Evolutionary conservation across 2,797 vertebrate species (phyloP), one percentile per base, ranked within the genome.

Genomic region (Microcaecilia unicolor): DNA sequence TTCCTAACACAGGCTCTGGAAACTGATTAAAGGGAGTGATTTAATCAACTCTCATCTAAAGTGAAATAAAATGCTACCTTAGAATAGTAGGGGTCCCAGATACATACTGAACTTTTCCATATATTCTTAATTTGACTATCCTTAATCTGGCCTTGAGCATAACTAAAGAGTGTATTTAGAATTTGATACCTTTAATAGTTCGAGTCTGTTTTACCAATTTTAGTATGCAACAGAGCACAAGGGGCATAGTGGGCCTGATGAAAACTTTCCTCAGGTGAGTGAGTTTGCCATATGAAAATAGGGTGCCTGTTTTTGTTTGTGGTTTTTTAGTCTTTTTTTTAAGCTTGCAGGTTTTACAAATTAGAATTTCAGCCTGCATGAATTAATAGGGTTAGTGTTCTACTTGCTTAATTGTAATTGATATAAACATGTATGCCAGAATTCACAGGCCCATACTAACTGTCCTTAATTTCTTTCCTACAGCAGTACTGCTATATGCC

Each of bases 401-500:
- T 78, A 81, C 80, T 90, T 89, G 88, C 78, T 72, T 77, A 81
- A 80, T 72, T 87, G 84, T 87, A 81, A 78, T 81, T 85, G 79
- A 80, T 84, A 79, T 90, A 85, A 90, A 89, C 74, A 82, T 89
- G 98, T 72, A 93, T 88, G 90, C 86, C 85, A 91, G 83, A 95
- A 96, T 93, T 93, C 90, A 93, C 91, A 90, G 93, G 93, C 93
- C 92, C 93, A 93, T 99, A 99, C 96, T 99, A 99, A 99, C 95
- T 99, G 93, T 99, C 92, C 94, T 97, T 97, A 99, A 99, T 99
- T 99, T 99, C 93, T 99, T 92, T 98, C 94, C 96, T 99, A 98
- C 96, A 99, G 96, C 96, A 98, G 96, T 99, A 98, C 95, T 98
- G 96, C 94, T 99, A 90, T 96, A 90, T 98, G 95, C 92, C 95